Conservation (phyloP, 2,797 vertebrate species). For the Tenualosa ilisha region DNA sequence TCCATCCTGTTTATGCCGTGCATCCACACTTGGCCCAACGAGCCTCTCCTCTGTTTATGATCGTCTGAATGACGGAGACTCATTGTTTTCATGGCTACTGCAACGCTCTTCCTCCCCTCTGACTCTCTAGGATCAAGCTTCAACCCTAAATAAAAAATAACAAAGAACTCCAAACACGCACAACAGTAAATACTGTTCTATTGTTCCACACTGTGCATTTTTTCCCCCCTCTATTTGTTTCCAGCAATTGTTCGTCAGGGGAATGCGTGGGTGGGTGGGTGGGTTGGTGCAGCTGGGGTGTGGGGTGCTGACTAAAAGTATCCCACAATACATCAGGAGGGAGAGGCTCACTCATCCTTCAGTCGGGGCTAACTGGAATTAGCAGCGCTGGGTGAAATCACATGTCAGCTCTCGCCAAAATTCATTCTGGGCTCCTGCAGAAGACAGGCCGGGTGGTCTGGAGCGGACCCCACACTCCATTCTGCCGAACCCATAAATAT, state of each 20-base stretch:
- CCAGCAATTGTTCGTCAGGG: slow-evolving; percentile 8
- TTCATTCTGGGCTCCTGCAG: background rate
- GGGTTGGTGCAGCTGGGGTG: background rate
- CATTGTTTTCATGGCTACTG: slow-evolving; percentile 47
- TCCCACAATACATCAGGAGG: background rate
- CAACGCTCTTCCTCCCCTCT: background rate
- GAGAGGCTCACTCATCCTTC: background rate
- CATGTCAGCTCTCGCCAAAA: background rate
- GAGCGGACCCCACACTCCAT: background rate
- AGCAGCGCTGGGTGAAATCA: background rate
- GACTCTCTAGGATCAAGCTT: background rate
- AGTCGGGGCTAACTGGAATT: background rate
- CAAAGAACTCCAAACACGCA: background rate
- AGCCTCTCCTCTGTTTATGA: slow-evolving; percentile 27
- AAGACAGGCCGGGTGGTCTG: slow-evolving; percentile 28
- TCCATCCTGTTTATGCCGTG: slow-evolving; percentile 26
- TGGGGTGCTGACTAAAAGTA: background rate
- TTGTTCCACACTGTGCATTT: background rate
- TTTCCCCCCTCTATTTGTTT: background rate
- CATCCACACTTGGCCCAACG: background rate
- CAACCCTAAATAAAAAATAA: background rate
- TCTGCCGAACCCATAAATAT: slow-evolving; percentile 31
- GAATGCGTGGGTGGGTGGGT: too few relatives aligned
- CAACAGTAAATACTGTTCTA: background rate
- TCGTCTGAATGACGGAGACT: slow-evolving; percentile 15